A percentile compares a stretch with the other conserved stretches of the same genome.
Evolutionary conservation across 2,888 invertebrate genomes (phyloP).

Genomic region (Miltochrista miniata): DNA sequence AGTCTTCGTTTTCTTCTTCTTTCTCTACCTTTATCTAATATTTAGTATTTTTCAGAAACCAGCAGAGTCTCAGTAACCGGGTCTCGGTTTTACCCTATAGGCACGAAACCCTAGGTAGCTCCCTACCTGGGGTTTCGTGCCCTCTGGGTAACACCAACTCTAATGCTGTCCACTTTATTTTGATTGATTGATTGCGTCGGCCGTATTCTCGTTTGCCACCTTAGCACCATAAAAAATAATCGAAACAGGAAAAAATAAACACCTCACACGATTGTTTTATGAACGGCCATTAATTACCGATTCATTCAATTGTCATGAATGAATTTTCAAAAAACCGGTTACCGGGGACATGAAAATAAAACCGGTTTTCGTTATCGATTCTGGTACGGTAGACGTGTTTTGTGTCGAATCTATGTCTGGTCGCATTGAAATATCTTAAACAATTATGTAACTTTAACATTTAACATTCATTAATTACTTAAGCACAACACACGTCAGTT

Average conservation of each 20-base stretch:
- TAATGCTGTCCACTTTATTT: no score
- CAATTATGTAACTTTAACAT: neutral
- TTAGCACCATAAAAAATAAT: constrained; percentile 17
- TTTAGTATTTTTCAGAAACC: no score
- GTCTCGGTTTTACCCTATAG: no score
- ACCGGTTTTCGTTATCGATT: constrained; percentile 17
- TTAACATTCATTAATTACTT: neutral
- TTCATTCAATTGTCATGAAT: constrained; percentile 33
- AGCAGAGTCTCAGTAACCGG: no score
- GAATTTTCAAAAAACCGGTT: constrained; percentile 26
- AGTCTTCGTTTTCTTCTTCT: no score
- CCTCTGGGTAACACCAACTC: no score
- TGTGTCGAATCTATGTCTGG: neutral
- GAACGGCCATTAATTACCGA: constrained; percentile 11
- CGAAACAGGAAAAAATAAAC: constrained; percentile 18
- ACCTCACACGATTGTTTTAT: neutral
- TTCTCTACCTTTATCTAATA: no score
- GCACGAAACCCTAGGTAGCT: no score
- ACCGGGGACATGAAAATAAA: constrained; percentile 23
- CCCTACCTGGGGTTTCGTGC: no score
- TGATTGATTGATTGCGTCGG: no score
- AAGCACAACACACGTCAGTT: no score
- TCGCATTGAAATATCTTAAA: neutral
- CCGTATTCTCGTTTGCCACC: neutral
- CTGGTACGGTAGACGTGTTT: constrained; percentile 18